Evolutionary conservation across 2,113 vertebrate species (phyloP).

Genomic region (Notarius lentiginosus): DNA sequence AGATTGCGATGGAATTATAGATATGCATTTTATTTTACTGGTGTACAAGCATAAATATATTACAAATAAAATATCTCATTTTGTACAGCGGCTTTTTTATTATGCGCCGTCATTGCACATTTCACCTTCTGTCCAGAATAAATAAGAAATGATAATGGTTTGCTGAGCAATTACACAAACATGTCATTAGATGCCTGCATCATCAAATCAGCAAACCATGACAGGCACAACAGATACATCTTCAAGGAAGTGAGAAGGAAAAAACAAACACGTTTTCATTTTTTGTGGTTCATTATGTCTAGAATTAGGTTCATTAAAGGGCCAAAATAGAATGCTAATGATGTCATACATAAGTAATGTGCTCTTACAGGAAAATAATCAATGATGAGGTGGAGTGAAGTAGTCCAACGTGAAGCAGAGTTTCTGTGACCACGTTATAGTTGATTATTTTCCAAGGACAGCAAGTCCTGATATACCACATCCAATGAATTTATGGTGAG

Average conservation of each 20-base stretch:
- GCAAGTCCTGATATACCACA: not conserved
- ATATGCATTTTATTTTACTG: constrained; percentile 99
- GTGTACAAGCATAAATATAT: constrained; percentile 95
- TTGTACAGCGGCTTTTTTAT: constrained; percentile 62
- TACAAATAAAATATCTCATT: constrained; percentile 86
- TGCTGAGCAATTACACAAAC: not conserved
- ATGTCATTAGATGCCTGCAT: not conserved
- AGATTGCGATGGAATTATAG: constrained; percentile 87
- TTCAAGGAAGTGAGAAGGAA: not conserved
- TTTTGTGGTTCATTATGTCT: constrained; percentile 2
- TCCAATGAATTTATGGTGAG: not conserved
- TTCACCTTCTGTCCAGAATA: not conserved
- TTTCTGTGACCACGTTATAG: not conserved
- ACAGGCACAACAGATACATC: not conserved
- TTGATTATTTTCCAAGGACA: not conserved
- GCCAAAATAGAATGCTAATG: constrained; percentile 21
- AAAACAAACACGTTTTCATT: not conserved
- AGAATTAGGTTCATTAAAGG: constrained; percentile 15
- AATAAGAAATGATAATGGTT: not conserved
- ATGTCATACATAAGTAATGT: constrained; percentile 9
- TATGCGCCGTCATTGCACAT: not conserved
- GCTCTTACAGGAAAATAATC: not conserved
- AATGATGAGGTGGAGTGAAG: not conserved
- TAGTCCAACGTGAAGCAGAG: not conserved
- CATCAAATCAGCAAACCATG: not conserved